Evolutionary conservation across 1,140 invertebrate genomes (phyloP), one percentile per base, ranked within the genome.

Genomic region (Hermetia illucens): DNA sequence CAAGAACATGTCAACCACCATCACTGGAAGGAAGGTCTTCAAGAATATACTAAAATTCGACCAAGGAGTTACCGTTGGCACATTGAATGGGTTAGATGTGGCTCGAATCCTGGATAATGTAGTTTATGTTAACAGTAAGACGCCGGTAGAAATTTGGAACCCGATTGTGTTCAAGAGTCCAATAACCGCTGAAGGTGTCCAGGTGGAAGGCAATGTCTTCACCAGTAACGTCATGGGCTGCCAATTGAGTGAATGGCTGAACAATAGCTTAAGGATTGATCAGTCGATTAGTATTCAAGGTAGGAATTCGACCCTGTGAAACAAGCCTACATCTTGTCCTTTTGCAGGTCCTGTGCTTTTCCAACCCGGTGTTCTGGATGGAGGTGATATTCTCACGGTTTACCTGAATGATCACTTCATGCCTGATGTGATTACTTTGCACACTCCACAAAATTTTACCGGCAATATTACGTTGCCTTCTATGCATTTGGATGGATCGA

Each of bases 101-200:
- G 20, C 24, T 8, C 30, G 45, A 9, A 49, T 49, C 45, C 25
- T 40, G 5, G 30, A 51, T 22, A 46, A 49, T 34, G 49, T 50
- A 3, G 38, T 60, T 1, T 51, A 48, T 34, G 21, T 57, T 15
- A 42, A 56, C 34, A 34, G 42, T 34, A 51, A 51, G 25, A 36
- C 47, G 6, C 40, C 49, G 13, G 9, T 22, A 45, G 48, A 50
- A 47, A 42, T 31, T 15, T 21, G 12, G 33, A 16, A 3, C 10
- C 10, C 33, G 15, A 16, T 40, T 22, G 12, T 18, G 36, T 57
- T 33, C 20, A 47, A 5, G 42, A 47, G 6, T 38, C 17, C 24
- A n/a, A 29, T 36, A 21, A 16, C 17, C 8, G 25, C 21, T 18
- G 25, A 32, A 20, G 21, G 32, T 17, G 35, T 45, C 17, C 20